These are phyloP conservation scores for Brachionus koreanus DNA, from an alignment of 1,140 invertebrate genomes.

Conservation along the genomic window DNA sequence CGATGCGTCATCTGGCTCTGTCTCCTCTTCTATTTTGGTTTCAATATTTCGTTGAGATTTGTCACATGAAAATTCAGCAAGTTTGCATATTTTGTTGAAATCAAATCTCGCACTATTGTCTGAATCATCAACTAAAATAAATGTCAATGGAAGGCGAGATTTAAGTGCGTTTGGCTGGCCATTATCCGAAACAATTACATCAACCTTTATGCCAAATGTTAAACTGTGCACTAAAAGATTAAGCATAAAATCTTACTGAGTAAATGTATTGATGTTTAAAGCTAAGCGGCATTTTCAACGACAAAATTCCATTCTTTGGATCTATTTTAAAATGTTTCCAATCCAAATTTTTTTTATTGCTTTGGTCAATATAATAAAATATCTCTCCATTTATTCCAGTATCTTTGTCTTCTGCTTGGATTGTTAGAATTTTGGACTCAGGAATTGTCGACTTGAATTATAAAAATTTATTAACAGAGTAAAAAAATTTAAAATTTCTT, in stretches of 20 bases:
- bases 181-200: conserved; percentile 31
- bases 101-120: conserved; percentile 24
- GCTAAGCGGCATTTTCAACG: neutral
- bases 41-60: neutral
- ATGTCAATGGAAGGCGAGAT: neutral
- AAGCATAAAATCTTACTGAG: neutral
- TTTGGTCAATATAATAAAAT: conserved; percentile 21
- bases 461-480: too few species aligned
- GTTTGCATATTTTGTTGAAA: neutral
- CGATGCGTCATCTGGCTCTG: neutral
- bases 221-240: neutral
- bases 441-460: neutral
- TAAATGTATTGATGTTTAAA: neutral
- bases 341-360: neutral
- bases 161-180: neutral
- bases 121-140: conserved; percentile 17
- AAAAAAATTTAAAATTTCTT: too few species aligned
- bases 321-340: conserved; percentile 19
- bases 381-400: conserved; percentile 26
- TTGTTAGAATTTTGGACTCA: neutral
- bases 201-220: neutral
- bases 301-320: neutral
- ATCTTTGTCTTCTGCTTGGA: conserved; percentile 12
- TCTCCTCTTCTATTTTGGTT: neutral
- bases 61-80: neutral